A percentile compares a stretch with the other conserved stretches of the same genome.
phyloP scores from a whole-genome alignment of 2,888 invertebrate species.

The Acanthosoma haemorrhoidale region DNA sequence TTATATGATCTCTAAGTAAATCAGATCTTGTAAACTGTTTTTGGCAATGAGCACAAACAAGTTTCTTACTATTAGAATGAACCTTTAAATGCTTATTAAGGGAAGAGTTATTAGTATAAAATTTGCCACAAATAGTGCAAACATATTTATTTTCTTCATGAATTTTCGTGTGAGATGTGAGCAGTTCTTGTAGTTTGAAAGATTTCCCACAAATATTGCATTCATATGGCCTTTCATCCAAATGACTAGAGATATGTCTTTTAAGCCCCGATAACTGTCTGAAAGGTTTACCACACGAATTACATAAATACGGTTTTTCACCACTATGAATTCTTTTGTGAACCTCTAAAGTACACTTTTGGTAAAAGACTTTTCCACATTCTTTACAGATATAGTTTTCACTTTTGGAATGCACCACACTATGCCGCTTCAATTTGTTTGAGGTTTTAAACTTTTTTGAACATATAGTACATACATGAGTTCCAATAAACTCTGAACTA shows the following conservation, averaged over 20 bases:
- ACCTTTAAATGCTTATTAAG: slow-evolving; percentile 8
- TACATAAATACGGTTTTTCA: slow-evolving; percentile 2
- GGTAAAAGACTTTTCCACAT: slow-evolving; percentile 12
- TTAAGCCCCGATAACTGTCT: neutral
- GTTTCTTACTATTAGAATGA: slow-evolving; percentile 4
- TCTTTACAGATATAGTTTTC: slow-evolving; percentile 9
- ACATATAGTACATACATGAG: neutral
- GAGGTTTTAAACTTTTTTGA: neutral
- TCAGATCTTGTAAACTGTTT: neutral
- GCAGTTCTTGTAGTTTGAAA: neutral
- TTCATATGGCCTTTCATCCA: neutral
- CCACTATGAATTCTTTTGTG: slow-evolving; percentile 14
- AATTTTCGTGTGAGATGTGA: neutral
- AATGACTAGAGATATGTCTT: neutral
- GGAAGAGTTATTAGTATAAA: neutral
- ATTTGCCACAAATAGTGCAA: slow-evolving; percentile 7
- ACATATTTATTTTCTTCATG: neutral
- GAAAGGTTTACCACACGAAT: slow-evolving; percentile 7
- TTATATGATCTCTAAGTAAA: slow-evolving; percentile 19
- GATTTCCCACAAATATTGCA: slow-evolving; percentile 6
- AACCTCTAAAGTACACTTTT: neutral
- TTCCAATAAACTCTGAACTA: neutral
- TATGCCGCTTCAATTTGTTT: neutral
- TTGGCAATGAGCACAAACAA: neutral
- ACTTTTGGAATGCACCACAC: neutral